Percentiles rank a stretch among this genome's conserved stretches.
These are phyloP conservation scores for Adelognathus sp. DNA, from an alignment of 2,888 invertebrate species.

Conservation along the genomic window DNA sequence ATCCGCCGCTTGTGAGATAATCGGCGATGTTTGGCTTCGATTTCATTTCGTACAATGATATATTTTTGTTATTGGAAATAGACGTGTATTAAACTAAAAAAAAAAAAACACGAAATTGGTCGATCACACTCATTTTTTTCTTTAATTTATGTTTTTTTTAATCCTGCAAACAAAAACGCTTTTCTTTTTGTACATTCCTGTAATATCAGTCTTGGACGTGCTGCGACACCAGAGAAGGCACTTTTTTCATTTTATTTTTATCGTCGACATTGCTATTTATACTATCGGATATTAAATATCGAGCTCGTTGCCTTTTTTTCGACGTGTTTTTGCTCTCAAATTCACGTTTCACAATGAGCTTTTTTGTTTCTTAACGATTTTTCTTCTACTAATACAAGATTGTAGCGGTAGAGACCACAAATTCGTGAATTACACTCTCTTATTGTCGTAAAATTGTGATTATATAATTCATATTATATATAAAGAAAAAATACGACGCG, in stretches of 20 bases:
- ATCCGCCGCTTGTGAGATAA: conserved; percentile 33
- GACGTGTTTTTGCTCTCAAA: background rate
- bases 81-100: conserved; percentile 70
- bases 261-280: conserved; percentile 28
- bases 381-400: background rate
- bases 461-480: conserved; percentile 3
- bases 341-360: conserved; percentile 34
- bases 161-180: background rate
- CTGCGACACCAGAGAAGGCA: conserved; percentile 50
- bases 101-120: conserved; percentile 19
- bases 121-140: conserved; percentile 31
- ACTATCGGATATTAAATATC: conserved; percentile 25
- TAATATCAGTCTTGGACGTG: conserved; percentile 51
- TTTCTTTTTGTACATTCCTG: conserved; percentile 46
- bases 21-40: conserved; percentile 69
- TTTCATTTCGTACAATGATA: conserved; percentile 74
- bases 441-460: background rate
- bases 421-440: background rate
- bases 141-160: conserved; percentile 4
- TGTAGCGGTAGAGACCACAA: conserved; percentile 1
- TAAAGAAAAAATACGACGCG: conserved; percentile 8
- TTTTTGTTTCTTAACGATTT: background rate
- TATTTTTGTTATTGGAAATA: conserved; percentile 76
- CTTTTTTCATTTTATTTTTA: conserved; percentile 19
- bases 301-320: conserved; percentile 3